These are phyloP conservation scores for Coregonus clupeaformis DNA, from an alignment of 2,113 vertebrate genomes.

Conservation along the genomic window DNA sequence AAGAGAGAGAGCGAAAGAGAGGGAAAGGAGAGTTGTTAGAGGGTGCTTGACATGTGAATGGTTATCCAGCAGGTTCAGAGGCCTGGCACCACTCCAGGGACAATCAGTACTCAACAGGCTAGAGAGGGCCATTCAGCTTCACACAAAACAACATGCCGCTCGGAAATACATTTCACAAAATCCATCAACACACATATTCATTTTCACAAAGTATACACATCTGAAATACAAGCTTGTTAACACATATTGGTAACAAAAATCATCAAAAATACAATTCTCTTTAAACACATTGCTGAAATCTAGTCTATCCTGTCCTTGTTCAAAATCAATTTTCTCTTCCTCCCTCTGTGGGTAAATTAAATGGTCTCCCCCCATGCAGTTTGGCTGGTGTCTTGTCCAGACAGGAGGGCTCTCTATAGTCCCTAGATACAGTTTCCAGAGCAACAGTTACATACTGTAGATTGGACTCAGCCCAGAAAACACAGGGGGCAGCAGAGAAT, in stretches of 20 bases:
- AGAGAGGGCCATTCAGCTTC: no score
- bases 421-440: constrained; percentile 29
- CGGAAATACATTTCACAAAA: no score
- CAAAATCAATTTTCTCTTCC: constrained; percentile 16
- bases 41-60: background rate
- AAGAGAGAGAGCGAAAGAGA: background rate
- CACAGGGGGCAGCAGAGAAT: background rate
- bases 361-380: constrained; percentile 23
- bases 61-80: background rate
- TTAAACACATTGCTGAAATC: no score
- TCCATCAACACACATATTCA: no score
- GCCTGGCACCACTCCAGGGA: no score
- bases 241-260: no score
- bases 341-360: constrained; percentile 46
- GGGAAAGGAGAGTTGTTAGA: background rate
- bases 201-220: no score
- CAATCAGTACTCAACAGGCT: no score
- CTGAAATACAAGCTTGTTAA: no score
- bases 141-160: no score
- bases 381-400: constrained; percentile 24
- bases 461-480: background rate
- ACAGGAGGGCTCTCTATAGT: constrained; percentile 3
- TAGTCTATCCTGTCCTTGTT: background rate
- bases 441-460: constrained; percentile 22
- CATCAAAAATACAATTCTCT: no score